Conservation (phyloP, 2,113 vertebrate genomes). For the Amazona vittata region DNA sequence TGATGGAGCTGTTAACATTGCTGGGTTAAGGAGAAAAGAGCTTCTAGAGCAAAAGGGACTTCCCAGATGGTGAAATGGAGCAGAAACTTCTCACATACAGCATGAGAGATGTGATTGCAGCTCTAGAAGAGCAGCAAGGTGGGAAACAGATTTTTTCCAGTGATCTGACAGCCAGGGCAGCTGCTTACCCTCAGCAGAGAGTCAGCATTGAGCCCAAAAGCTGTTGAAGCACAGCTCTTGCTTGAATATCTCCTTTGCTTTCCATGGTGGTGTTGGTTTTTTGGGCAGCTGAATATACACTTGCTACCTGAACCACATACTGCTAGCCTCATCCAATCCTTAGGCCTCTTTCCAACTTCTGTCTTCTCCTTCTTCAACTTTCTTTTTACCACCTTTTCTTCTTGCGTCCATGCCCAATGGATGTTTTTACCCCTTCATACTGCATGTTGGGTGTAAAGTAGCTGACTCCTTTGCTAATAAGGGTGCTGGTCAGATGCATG, state of each 20-base stretch:
- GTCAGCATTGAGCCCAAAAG: neutral
- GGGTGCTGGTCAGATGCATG: neutral
- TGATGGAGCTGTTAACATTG: neutral
- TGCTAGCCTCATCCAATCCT: neutral
- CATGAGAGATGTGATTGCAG: neutral
- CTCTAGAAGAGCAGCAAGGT: neutral
- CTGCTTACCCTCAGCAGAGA: neutral
- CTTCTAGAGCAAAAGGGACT: neutral
- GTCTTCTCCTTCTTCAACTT: neutral
- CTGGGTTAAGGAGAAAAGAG: neutral
- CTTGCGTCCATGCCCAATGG: rapidly evolving
- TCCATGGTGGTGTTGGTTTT: rapidly evolving
- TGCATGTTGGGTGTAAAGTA: rapidly evolving
- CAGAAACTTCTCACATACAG: neutral
- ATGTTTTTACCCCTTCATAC: neutral
- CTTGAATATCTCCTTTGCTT: neutral
- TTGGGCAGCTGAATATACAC: neutral
- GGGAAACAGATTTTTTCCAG: neutral
- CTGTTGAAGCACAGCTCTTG: neutral
- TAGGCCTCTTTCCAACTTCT: neutral
- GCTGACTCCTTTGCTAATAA: neutral
- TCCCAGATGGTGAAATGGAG: neutral
- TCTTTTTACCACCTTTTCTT: neutral
- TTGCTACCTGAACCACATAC: neutral
- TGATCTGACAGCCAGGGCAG: neutral